Base-by-base conservation (phyloP, 2,797 vertebrate genomes). In the Sebastes taczanowskii region DNA sequence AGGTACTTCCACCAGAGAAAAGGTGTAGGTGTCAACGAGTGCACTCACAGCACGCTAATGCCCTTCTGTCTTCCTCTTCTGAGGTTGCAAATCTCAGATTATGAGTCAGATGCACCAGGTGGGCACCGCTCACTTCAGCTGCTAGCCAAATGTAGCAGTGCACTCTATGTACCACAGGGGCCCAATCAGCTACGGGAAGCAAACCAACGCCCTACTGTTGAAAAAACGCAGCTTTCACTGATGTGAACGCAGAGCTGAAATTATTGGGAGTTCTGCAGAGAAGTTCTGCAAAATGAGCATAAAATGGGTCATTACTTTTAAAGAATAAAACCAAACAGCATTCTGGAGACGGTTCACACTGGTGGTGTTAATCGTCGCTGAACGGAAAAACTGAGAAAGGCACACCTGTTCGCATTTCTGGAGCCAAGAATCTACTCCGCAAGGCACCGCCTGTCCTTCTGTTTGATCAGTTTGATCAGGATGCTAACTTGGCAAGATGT, bases 31-130 rank as follows among this genome's bases (percentile, higher is more conserved):
- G 87, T 92, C 86, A 86, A 38, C 38, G 85, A 82, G 80, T 86
- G 65, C 84, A 87, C 71, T 80, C 64, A 10, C 84, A 88, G 88
- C 78, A 68, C 1, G 71, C 70, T 80, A 86, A 80, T 60, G 67
- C 38, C 89, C 87, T 77, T 88, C 89, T 91, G 86, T 87, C 75
- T 82, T 89, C 81, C 78, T 88, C 80, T 84, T 88, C 29, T 87
- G 78, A 91, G 85, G 74, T 78, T 72, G 82, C 82, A 89, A 77
- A 92, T 93, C 88, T 89, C 81, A 82, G 88, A 88, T 90, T 83
- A 89, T 94, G 89, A 92, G 85, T 95, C 90, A 93, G 86, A 90
- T 81, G 61, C 82, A 90, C 89, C 92, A 92, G 89, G 92, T 91
- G 91, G 91, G 87, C 66, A 7, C 81, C 66, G 85, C 67, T 88